Percentiles rank a stretch among this genome's conserved stretches.
Conservation (phyloP, 1,140 invertebrate species). For the Globodera rostochiensis region DNA sequence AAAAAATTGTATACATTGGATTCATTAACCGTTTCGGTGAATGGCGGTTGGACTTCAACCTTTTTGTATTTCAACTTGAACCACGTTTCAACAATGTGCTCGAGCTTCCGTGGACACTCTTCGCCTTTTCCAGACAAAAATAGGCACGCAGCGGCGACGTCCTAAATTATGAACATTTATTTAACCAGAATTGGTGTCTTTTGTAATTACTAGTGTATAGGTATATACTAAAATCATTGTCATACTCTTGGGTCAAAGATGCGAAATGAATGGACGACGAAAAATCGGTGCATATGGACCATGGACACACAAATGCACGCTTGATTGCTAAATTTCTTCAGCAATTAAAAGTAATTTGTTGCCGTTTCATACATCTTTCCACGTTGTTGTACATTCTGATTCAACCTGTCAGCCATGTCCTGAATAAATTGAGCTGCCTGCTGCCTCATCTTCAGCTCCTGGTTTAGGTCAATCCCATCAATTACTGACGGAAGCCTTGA, state of each 20-base stretch:
- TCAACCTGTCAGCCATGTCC: slow-evolving; percentile 24
- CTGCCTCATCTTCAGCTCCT: slow-evolving; percentile 18
- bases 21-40: slow-evolving; percentile 36
- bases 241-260: slow-evolving; percentile 44
- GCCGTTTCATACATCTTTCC: slow-evolving; percentile 25
- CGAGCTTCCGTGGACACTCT: slow-evolving; percentile 48
- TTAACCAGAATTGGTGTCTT: too few relatives aligned
- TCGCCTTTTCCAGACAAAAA: slow-evolving; percentile 48
- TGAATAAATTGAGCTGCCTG: slow-evolving; percentile 25
- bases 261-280: slow-evolving; percentile 41
- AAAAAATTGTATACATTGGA: background rate
- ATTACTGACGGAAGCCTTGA: slow-evolving; percentile 22
- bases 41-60: slow-evolving; percentile 21
- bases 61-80: slow-evolving; percentile 38
- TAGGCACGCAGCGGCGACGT: slow-evolving; percentile 45
- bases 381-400: slow-evolving; percentile 25
- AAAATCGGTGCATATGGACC: slow-evolving; percentile 41
- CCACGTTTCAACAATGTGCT: slow-evolving; percentile 46
- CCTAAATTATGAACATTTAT: slow-evolving; percentile 24
- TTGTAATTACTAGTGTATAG: too few relatives aligned
- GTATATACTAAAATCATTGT: slow-evolving; percentile 10
- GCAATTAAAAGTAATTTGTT: background rate
- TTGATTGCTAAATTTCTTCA: slow-evolving; percentile 20
- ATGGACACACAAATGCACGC: slow-evolving; percentile 37
- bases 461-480: slow-evolving; percentile 14